Base-by-base conservation (phyloP, 2,888 invertebrate genomes). In the Ernsta delagoae region DNA sequence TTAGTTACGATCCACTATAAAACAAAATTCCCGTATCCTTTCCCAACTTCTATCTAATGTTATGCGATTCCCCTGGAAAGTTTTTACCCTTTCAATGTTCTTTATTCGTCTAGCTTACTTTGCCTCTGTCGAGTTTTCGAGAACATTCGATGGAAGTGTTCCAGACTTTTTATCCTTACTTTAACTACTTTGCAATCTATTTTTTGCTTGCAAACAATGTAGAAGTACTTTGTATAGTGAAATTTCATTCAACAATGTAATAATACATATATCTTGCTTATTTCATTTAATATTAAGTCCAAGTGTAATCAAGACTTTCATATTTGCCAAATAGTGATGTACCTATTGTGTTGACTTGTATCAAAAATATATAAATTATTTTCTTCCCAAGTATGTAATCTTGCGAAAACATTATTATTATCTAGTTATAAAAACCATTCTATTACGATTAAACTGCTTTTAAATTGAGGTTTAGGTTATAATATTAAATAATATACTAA, bases 161-260 rank as follows among this genome's bases (percentile, higher is more conserved):
- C 61, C 61, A 62, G 67, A 68, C 67, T 68, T 68, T 67, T 68
- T 68, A 62, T 68, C 61, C 67, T 48, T 56, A 68, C 67, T 68
- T 56, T 68, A 68, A 62, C 67, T 62, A 68, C 67, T 68, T 68
- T 68, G 67, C 67, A 68, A 68, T 68, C 67, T 68, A 68, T 62
- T 68, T 68, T 68, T 54, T 62, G 67, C 67, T 68, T 48, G 67
- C 61, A 67, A 67, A 68, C 67, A 68, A 56, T 62, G 67, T 57
- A 36, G 48, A 50, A 48, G 61, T 61, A 60, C 56, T 67, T 62
- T 68, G 41, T 67, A 9, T 67, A 36, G 9, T 16, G 24, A 57
- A 62, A 62, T 43, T 61, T 68, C 12, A 34, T 16, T 59, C 36
- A 68, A 57, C 56, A 62, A 68, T 62, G 56, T 45, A 60, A 36